These are phyloP conservation scores for Tholera decimalis DNA, from an alignment of 2,888 invertebrate genomes.

Conservation along the genomic window DNA sequence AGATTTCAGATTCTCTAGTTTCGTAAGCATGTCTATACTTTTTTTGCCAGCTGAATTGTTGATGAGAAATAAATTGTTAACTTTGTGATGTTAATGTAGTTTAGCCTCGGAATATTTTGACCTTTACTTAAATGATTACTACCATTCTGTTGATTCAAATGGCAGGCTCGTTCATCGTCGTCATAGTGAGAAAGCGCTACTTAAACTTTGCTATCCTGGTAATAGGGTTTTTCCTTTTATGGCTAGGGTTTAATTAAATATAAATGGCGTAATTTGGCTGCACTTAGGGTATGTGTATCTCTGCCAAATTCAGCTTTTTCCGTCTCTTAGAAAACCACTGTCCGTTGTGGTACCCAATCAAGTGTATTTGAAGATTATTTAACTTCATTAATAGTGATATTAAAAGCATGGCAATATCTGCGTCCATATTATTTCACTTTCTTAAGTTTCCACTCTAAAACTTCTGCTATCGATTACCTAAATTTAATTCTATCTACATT, in stretches of 20 bases:
- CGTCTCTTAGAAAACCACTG: background rate
- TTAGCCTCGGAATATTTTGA: background rate
- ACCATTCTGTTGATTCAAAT: background rate
- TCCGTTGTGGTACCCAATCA: background rate
- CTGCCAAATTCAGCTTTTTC: background rate
- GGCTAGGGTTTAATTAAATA: too few relatives aligned
- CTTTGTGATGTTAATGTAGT: slow-evolving; percentile 11
- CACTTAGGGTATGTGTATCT: too few relatives aligned
- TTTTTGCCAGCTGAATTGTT: slow-evolving; percentile 10
- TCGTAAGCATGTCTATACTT: background rate
- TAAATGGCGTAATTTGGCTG: background rate
- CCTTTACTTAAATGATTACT: background rate
- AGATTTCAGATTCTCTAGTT: slow-evolving; percentile 16
- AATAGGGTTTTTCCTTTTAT: too few relatives aligned
- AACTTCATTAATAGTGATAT: slow-evolving; percentile 13
- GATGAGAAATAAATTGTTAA: slow-evolving; percentile 8
- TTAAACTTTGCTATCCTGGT: background rate
- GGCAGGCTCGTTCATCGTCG: background rate
- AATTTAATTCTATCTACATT: slow-evolving; percentile 48
- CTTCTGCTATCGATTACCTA: slow-evolving; percentile 11
- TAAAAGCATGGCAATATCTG: background rate
- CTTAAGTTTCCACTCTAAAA: background rate
- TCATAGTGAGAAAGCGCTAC: background rate
- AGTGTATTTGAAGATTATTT: slow-evolving; percentile 4
- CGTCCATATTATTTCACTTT: background rate